Conservation (phyloP, 2,113 vertebrate species). For the Pelecanoides urinatrix region DNA sequence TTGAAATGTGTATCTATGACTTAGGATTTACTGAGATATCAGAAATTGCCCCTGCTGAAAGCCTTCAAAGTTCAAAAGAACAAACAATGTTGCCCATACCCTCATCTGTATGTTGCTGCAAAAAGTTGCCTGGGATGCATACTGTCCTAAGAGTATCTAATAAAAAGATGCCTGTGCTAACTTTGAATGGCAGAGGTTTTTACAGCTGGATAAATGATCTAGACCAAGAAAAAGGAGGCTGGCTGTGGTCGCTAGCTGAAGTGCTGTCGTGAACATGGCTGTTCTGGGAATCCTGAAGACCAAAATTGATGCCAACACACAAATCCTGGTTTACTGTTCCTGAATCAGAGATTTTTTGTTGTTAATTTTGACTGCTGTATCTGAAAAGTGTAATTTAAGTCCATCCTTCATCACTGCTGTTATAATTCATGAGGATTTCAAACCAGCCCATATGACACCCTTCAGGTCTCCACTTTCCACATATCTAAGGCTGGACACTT, state of each 20-base stretch:
- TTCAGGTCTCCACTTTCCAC: neutral
- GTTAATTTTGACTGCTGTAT: neutral
- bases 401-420: neutral
- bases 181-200: neutral
- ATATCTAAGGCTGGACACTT: too few species aligned
- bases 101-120: neutral
- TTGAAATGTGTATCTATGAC: neutral
- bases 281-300: neutral
- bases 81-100: neutral
- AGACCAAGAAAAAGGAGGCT: neutral
- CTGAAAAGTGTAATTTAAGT: neutral
- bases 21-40: neutral
- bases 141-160: neutral
- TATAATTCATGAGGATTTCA: neutral
- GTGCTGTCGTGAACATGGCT: neutral
- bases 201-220: neutral
- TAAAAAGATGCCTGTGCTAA: neutral
- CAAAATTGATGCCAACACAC: neutral
- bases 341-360: neutral
- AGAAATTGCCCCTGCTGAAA: neutral
- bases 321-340: neutral
- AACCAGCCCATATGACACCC: neutral
- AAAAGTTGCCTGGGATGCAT: neutral
- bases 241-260: neutral
- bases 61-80: neutral